These are phyloP conservation scores for Cinclus mexicanus DNA, from an alignment of 2,113 vertebrate species.

Conservation along the genomic window DNA sequence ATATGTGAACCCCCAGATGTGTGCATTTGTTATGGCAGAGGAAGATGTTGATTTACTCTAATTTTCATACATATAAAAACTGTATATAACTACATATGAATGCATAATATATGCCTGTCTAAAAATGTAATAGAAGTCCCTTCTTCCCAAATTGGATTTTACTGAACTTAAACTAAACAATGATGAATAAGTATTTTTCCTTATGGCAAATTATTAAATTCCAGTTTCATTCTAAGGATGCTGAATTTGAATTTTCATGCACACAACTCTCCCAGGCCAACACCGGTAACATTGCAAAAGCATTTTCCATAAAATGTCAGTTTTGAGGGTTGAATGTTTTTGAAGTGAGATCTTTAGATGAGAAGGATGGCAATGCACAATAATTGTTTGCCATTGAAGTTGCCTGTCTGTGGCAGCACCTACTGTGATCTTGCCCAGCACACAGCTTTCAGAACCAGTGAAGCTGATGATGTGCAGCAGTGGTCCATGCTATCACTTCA, in stretches of 20 bases:
- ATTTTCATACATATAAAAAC: background rate
- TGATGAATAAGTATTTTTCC: background rate
- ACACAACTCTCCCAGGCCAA: background rate
- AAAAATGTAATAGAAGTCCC: background rate
- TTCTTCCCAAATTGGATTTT: background rate
- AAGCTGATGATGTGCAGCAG: background rate
- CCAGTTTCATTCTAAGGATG: background rate
- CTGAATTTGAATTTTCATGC: background rate
- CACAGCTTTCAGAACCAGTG: fast-evolving
- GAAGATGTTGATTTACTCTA: background rate
- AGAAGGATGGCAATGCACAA: background rate
- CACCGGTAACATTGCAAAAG: background rate
- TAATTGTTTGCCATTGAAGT: background rate
- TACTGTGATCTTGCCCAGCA: background rate
- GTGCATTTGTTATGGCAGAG: background rate
- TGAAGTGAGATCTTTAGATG: background rate
- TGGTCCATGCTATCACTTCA: background rate
- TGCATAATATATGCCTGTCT: background rate
- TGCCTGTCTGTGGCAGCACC: background rate
- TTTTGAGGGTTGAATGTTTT: background rate
- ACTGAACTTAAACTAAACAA: background rate
- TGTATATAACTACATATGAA: background rate
- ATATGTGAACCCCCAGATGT: background rate
- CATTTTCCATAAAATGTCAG: background rate
- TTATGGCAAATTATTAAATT: background rate